phyloP scores from a whole-genome alignment of 2,888 invertebrate species.

The Dexiosoma caninum region DNA sequence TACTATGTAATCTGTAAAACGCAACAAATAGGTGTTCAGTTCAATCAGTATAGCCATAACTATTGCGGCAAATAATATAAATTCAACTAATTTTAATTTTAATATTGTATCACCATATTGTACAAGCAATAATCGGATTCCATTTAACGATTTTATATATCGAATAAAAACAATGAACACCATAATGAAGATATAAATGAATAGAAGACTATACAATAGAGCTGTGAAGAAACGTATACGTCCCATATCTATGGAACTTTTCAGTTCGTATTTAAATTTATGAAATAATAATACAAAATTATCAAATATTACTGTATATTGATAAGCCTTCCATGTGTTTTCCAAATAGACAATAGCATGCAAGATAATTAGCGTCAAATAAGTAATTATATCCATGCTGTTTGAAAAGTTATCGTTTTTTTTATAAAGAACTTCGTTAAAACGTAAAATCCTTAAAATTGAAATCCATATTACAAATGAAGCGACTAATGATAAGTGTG shows the following conservation, averaged over 20 bases:
- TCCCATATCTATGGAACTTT: conserved; percentile 38
- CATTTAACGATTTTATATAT: conserved; percentile 38
- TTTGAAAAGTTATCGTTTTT: conserved; percentile 67
- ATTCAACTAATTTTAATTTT: conserved; percentile 67
- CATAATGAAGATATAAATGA: conserved; percentile 22
- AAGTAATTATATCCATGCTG: conserved; percentile 65
- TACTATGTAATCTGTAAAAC: conserved; percentile 11
- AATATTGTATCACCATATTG: conserved; percentile 69
- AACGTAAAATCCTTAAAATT: conserved; percentile 33
- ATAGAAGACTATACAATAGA: conserved; percentile 34
- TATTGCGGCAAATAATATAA: conserved; percentile 62
- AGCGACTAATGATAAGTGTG: conserved; percentile 22
- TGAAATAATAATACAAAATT: conserved; percentile 57
- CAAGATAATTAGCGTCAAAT: conserved; percentile 36
- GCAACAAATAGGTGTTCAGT: not conserved
- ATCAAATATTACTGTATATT: conserved; percentile 43
- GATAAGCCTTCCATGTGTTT: conserved; percentile 54
- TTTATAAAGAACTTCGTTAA: conserved; percentile 45
- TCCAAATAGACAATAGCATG: conserved; percentile 61
- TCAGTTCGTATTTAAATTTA: conserved; percentile 53
- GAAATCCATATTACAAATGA: conserved; percentile 37
- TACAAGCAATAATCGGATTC: conserved; percentile 38
- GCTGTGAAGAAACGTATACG: conserved; percentile 23
- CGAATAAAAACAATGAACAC: conserved; percentile 28
- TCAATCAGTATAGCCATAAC: conserved; percentile 55